A percentile compares a stretch with the other conserved stretches of the same genome.
phyloP scores from a whole-genome alignment of 2,113 vertebrate genomes.

The Neodontobutis hainanensis region DNA sequence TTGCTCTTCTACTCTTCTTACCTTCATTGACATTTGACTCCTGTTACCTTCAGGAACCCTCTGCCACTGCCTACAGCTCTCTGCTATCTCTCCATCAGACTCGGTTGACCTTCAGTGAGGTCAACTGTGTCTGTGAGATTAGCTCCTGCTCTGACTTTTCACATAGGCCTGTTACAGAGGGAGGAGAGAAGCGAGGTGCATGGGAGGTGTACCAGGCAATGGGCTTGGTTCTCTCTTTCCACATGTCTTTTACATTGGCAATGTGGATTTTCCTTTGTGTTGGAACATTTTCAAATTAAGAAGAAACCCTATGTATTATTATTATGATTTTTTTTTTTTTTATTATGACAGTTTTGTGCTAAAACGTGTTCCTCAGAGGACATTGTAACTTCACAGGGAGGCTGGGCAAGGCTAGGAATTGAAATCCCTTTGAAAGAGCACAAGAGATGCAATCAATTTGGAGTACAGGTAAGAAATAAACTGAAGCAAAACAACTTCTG shows the following conservation, averaged over 20 bases:
- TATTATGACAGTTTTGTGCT: conserved; percentile 31
- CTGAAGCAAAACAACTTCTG: not conserved
- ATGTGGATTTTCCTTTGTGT: conserved; percentile 15
- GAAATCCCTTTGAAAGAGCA: conserved; percentile 36
- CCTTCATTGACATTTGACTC: conserved; percentile 65
- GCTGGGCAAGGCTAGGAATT: conserved; percentile 25
- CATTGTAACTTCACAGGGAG: conserved; percentile 22
- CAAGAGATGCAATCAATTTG: conserved; percentile 71
- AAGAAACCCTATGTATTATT: conserved; percentile 33
- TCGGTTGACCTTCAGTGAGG: conserved; percentile 55
- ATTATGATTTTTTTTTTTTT: not conserved
- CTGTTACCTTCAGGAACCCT: conserved; percentile 8
- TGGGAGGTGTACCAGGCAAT: conserved; percentile 45
- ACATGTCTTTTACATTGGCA: conserved; percentile 47
- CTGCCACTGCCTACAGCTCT: not conserved
- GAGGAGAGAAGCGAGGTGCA: conserved; percentile 45
- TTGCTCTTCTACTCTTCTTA: conserved; percentile 18
- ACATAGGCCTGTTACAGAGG: conserved; percentile 60
- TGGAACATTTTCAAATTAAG: conserved; percentile 37
- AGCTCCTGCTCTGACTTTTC: conserved; percentile 71
- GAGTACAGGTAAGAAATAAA: conserved; percentile 74
- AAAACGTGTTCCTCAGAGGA: conserved; percentile 46
- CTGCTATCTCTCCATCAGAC: conserved; percentile 33
- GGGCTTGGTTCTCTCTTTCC: conserved; percentile 38
- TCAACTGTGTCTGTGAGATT: conserved; percentile 51